A percentile compares a stretch with the other conserved stretches of the same genome.
These are phyloP conservation scores for Plemyria rubiginata DNA, from an alignment of 2,888 invertebrate species.

Conservation along the genomic window DNA sequence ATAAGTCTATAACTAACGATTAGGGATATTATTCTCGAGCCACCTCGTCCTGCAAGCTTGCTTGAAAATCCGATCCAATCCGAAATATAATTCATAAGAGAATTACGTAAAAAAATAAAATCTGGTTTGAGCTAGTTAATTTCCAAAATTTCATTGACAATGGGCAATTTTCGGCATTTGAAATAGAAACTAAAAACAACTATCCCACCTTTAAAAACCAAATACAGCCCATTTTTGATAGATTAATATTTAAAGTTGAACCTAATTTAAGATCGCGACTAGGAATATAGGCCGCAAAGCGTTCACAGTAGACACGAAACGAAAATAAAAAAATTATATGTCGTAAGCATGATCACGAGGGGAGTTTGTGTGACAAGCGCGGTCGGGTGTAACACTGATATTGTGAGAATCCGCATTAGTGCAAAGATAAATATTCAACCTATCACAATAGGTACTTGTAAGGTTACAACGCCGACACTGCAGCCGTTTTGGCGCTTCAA, in stretches of 20 bases:
- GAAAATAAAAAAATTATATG: slow-evolving; percentile 28
- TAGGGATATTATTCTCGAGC: slow-evolving; percentile 55
- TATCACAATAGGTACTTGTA: slow-evolving; percentile 51
- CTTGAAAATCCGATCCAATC: slow-evolving; percentile 41
- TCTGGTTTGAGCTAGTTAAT: slow-evolving; percentile 20
- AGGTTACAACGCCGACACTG: slow-evolving; percentile 53
- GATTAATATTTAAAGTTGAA: slow-evolving; percentile 46
- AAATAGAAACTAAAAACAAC: slow-evolving; percentile 16
- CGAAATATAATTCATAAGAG: slow-evolving; percentile 33
- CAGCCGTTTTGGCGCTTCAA: slow-evolving; percentile 46
- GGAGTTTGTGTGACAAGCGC: slow-evolving; percentile 49
- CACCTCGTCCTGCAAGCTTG: slow-evolving; percentile 49
- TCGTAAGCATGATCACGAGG: slow-evolving; percentile 56
- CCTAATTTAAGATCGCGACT: slow-evolving; percentile 48
- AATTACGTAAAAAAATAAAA: slow-evolving; percentile 43
- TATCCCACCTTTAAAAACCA: slow-evolving; percentile 11
- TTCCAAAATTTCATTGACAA: slow-evolving; percentile 15
- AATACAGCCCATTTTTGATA: slow-evolving; percentile 2
- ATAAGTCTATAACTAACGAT: slow-evolving; percentile 76
- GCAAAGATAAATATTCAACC: slow-evolving; percentile 21
- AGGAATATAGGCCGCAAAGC: slow-evolving; percentile 55
- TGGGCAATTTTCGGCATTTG: slow-evolving; percentile 2
- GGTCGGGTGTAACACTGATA: slow-evolving; percentile 48
- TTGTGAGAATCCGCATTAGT: slow-evolving; percentile 40
- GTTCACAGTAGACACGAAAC: slow-evolving; percentile 33